Evolutionary conservation across 2,113 vertebrate species (phyloP).

Genomic region (Upupa epops): DNA sequence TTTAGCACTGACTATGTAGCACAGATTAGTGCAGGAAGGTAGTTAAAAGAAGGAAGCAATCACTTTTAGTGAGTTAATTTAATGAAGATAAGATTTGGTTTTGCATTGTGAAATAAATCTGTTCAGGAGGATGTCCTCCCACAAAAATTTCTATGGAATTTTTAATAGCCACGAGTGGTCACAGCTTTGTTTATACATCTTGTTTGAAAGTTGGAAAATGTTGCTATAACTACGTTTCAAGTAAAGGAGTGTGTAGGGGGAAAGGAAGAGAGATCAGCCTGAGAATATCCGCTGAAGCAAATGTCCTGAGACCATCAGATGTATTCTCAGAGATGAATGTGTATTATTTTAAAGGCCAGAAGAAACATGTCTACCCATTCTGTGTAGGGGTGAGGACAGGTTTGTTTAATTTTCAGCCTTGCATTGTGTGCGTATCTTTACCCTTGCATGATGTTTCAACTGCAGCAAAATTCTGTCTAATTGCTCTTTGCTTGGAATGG

Average conservation of each 20-base stretch:
- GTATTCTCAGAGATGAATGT: slow-evolving; percentile 42
- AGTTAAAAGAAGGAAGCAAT: background rate
- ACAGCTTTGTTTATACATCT: slow-evolving; percentile 47
- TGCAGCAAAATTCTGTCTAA: background rate
- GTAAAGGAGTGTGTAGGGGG: background rate
- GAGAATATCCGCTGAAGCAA: slow-evolving; percentile 51
- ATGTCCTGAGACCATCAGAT: slow-evolving; percentile 14
- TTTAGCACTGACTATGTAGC: background rate
- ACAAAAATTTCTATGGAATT: slow-evolving; percentile 39
- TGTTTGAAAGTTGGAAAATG: slow-evolving; percentile 34
- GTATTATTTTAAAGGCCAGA: slow-evolving; percentile 42
- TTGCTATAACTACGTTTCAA: slow-evolving; percentile 5
- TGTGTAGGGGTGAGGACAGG: background rate
- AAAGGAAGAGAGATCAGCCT: slow-evolving; percentile 37
- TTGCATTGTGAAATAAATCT: background rate
- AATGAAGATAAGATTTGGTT: background rate
- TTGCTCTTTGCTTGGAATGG: slow-evolving; percentile 4
- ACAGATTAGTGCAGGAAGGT: background rate
- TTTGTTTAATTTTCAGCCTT: slow-evolving; percentile 33
- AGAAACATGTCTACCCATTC: background rate
- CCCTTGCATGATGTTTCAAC: background rate
- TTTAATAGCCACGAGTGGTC: slow-evolving; percentile 42
- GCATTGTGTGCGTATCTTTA: background rate
- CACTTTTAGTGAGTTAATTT: background rate
- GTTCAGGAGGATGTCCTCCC: slow-evolving; percentile 7